Conservation (phyloP, 2,888 invertebrate species). For the Cataglyphis albicans region DNA sequence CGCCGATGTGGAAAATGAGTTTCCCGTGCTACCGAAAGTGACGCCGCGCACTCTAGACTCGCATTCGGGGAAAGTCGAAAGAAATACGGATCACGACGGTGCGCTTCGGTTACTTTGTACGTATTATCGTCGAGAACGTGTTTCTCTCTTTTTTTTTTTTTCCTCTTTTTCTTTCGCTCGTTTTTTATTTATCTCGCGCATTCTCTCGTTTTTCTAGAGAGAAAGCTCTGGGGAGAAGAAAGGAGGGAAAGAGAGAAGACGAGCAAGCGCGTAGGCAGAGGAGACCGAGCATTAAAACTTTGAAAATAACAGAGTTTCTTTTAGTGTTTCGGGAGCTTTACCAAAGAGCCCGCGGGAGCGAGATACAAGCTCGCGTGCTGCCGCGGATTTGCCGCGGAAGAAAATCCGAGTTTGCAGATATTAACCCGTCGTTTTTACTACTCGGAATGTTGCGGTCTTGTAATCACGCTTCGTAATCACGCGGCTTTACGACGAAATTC, state of each 20-base stretch:
- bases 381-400: conserved; percentile 40
- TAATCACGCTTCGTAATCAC: conserved; percentile 19
- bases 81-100: conserved; percentile 54
- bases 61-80: conserved; percentile 58
- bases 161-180: background rate
- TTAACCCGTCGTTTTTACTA: conserved; percentile 50
- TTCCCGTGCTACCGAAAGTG: conserved; percentile 71
- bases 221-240: background rate
- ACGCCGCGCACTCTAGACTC: conserved; percentile 49
- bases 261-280: conserved; percentile 12
- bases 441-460: conserved; percentile 13
- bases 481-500: conserved; percentile 16
- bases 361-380: conserved; percentile 37
- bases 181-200: conserved; percentile 19
- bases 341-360: conserved; percentile 15
- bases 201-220: conserved; percentile 16
- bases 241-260: background rate
- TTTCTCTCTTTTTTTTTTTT: background rate
- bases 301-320: conserved; percentile 67
- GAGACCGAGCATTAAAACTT: conserved; percentile 65
- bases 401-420: conserved; percentile 51
- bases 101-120: conserved; percentile 50
- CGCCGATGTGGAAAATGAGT: conserved; percentile 81
- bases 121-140: conserved; percentile 54
- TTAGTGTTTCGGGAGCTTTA: conserved; percentile 50